Evolutionary conservation across 2,797 vertebrate species (phyloP), one percentile per base, ranked within the genome.

Genomic region (Hoplostethus mediterraneus): DNA sequence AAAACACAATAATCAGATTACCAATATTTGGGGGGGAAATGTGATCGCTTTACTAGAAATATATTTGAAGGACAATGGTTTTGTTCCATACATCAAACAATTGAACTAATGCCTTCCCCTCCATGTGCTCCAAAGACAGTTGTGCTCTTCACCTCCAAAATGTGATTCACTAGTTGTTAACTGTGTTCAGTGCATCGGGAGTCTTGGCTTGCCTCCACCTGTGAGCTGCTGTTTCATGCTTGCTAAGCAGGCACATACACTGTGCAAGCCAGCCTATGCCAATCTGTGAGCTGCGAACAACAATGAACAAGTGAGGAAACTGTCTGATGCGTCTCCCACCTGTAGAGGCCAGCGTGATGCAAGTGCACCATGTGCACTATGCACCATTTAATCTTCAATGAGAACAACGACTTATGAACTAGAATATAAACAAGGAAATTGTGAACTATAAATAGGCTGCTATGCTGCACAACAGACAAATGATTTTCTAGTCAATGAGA

Each of bases 241-340:
- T 72, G 44, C 64, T 73, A 59, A 49, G 44, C 38, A 56, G 3
- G 28, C 48, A 51, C 48, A 25, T 17, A 51, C 48, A 21, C n/a
- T 25, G 48, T 49, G 48, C 47, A 45, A 14, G 9, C 16, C 55
- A 47, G 16, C 48, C 44, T n/a, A 63, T 28, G 21, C 51, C 14
- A 49, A 47, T 57, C 38, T 69, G 52, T 2, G 47, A 6, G 25
- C 10, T 30, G 31, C 63, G 66, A 80, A 38, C 31, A 60, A 28
- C n/a, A 61, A 31, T 25, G 21, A 56, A 62, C 25, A 10, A 63
- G 14, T 7, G 49, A 38, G 42, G 33, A 53, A 49, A 65, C 21
- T 77, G 62, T 86, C 60, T 79, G 67, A 87, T n/a, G 47, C 2
- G n/a, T 17, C 6, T 85, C 60, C 51, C 54, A 74, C 82, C 75